phyloP scores from a whole-genome alignment of 1,140 invertebrate genomes.

The Diorhabda carinulata region DNA sequence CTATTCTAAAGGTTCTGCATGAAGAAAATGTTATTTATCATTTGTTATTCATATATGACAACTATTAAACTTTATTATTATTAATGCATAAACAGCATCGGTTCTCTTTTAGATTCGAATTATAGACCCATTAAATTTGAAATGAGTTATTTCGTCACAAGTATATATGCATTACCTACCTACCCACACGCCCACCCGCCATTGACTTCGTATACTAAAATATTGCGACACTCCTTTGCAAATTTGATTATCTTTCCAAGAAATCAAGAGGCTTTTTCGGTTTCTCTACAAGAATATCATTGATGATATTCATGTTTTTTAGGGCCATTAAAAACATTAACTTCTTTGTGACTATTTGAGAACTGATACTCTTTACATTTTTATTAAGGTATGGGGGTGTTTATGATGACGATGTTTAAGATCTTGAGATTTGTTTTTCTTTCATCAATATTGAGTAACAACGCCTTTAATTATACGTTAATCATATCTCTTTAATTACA shows the following conservation, averaged over 20 bases:
- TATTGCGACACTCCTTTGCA: background rate
- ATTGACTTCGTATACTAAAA: background rate
- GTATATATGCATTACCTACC: background rate
- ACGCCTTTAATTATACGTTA: too few relatives aligned
- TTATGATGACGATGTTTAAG: too few relatives aligned
- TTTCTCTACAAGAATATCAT: background rate
- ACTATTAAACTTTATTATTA: background rate
- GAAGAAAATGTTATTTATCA: too few relatives aligned
- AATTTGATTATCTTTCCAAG: background rate
- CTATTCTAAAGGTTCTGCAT: too few relatives aligned
- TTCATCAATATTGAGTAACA: too few relatives aligned
- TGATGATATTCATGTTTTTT: background rate
- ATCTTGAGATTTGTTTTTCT: too few relatives aligned
- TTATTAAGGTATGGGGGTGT: too few relatives aligned
- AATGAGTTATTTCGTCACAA: background rate
- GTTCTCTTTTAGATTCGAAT: background rate
- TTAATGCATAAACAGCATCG: background rate
- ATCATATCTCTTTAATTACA: too few relatives aligned
- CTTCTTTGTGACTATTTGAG: too few relatives aligned
- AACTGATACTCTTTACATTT: too few relatives aligned
- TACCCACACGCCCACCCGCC: constrained; percentile 1
- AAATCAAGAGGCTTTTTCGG: background rate
- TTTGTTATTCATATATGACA: background rate
- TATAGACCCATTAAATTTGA: constrained; percentile 1
- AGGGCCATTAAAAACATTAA: too few relatives aligned